Percentiles rank a stretch among this genome's conserved stretches.
phyloP scores from a whole-genome alignment of 1,140 invertebrate species.

The Drosophila trapezifrons region DNA sequence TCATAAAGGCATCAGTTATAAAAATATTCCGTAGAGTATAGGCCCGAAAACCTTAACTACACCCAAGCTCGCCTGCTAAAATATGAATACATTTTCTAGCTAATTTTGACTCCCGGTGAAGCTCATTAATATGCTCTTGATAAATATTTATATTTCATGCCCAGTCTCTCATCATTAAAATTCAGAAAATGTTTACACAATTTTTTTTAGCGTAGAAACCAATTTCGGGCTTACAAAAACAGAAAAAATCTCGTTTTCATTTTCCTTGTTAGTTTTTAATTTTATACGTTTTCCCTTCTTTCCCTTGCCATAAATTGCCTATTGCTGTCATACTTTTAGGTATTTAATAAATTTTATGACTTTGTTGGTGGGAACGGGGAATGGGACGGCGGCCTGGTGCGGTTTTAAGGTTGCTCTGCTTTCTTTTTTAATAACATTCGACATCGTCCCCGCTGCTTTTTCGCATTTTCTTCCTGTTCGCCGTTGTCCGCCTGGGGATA shows the following conservation, averaged over 20 bases:
- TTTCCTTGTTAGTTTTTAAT: constrained; percentile 31
- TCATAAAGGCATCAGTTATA: not conserved
- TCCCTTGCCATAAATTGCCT: constrained; percentile 69
- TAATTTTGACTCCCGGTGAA: constrained; percentile 22
- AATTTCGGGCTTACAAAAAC: constrained; percentile 7
- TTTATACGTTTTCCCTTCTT: constrained; percentile 8
- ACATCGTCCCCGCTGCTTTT: constrained; percentile 27
- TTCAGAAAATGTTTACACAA: constrained; percentile 29
- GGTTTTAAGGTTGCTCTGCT: constrained; percentile 45
- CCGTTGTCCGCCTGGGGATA: constrained; percentile 70
- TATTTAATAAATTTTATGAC: constrained; percentile 83
- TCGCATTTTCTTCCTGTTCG: constrained; percentile 38
- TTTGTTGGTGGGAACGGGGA: constrained; percentile 13
- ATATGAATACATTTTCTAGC: constrained; percentile 30
- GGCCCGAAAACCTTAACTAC: accelerated
- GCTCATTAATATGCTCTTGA: constrained; percentile 33
- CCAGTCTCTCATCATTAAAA: constrained; percentile 37
- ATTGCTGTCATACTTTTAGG: constrained; percentile 81
- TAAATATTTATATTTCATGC: constrained; percentile 49
- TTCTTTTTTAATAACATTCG: constrained; percentile 75
- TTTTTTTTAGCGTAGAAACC: constrained; percentile 9
- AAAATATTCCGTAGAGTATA: not conserved
- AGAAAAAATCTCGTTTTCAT: constrained; percentile 45
- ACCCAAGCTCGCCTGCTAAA: not conserved
- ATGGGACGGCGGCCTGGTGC: constrained; percentile 9